Evolutionary conservation across 2,888 invertebrate genomes (phyloP).

Genomic region (Apoda limacodes): DNA sequence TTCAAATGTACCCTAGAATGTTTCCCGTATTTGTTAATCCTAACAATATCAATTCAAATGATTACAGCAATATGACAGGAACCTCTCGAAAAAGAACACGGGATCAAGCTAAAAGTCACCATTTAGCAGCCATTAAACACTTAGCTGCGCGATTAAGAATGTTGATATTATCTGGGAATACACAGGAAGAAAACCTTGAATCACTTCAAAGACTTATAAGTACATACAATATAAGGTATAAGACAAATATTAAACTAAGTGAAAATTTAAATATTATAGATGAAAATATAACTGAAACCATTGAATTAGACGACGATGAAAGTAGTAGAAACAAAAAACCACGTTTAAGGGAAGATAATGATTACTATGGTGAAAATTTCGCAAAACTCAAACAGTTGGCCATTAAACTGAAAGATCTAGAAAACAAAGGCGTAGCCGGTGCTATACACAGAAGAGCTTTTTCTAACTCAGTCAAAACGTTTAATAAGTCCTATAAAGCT

Average conservation of each 20-base stretch:
- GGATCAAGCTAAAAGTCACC: conserved; percentile 21
- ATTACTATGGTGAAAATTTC: conserved; percentile 33
- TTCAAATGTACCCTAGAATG: conserved; percentile 20
- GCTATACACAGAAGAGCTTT: conserved; percentile 43
- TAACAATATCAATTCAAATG: conserved; percentile 8
- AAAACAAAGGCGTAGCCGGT: conserved; percentile 28
- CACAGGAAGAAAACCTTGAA: conserved; percentile 24
- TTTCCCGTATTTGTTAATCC: conserved; percentile 17
- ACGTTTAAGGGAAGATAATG: conserved; percentile 20
- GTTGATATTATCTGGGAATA: conserved; percentile 22
- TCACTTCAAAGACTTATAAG: conserved; percentile 32
- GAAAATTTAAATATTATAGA: conserved; percentile 31
- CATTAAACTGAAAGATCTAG: conserved; percentile 32
- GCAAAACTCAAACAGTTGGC: conserved; percentile 35
- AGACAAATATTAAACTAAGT: conserved; percentile 31
- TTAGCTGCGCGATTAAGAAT: conserved; percentile 30
- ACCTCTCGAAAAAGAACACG: conserved; percentile 26
- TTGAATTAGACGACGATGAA: conserved; percentile 44
- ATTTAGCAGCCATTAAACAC: conserved; percentile 33
- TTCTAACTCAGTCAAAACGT: conserved; percentile 42
- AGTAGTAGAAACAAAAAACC: conserved; percentile 31
- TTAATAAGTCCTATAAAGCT: conserved; percentile 44
- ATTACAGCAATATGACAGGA: background rate
- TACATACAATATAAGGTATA: conserved; percentile 41
- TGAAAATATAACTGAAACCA: conserved; percentile 40